phyloP scores from a whole-genome alignment of 1,140 invertebrate species.

The Steinernema feltiae region DNA sequence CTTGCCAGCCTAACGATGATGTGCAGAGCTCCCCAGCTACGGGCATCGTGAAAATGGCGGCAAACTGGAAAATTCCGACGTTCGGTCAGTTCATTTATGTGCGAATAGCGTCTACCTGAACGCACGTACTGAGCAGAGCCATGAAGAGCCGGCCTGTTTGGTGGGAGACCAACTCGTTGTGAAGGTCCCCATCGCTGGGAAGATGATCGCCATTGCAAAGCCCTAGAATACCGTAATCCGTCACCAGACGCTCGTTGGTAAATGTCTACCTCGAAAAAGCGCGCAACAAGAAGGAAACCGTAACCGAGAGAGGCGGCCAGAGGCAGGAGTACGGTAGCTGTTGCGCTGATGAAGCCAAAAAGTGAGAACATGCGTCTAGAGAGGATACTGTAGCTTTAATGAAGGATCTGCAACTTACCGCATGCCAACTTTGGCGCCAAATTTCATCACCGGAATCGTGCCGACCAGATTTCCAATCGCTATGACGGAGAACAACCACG shows the following conservation, averaged over 20 bases:
- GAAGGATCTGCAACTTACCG: no score
- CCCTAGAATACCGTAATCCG: no score
- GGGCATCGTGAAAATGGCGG: neutral
- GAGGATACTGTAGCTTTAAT: no score
- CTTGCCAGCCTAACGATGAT: neutral
- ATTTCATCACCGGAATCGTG: neutral
- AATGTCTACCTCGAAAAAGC: neutral
- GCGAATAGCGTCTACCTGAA: no score
- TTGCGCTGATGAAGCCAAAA: neutral
- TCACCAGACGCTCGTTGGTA: no score
- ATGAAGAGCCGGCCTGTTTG: neutral
- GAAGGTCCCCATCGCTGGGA: neutral
- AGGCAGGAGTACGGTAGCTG: neutral
- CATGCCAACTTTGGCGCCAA: neutral
- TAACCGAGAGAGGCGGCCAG: neutral
- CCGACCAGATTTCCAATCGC: neutral
- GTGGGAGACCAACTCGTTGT: neutral
- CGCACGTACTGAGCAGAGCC: neutral
- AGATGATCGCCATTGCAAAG: neutral
- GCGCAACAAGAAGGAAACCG: neutral
- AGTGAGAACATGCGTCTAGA: neutral
- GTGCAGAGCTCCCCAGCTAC: neutral
- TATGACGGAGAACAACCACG: neutral
- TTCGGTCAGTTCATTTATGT: no score
- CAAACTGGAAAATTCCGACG: no score